phyloP scores from a whole-genome alignment of 2,888 invertebrate genomes.

The Lochmaea crataegi region DNA sequence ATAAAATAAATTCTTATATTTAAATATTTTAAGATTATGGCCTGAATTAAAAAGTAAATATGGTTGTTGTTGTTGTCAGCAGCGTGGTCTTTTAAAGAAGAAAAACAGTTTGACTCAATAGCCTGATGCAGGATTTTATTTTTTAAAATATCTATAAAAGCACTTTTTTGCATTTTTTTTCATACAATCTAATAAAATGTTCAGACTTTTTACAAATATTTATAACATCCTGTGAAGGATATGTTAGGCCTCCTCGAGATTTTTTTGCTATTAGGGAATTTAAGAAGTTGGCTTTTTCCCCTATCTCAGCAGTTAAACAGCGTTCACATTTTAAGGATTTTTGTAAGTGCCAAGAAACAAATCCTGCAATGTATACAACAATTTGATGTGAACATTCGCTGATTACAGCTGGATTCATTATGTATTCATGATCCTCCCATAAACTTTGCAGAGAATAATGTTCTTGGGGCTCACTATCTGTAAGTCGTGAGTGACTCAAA shows the following conservation, averaged over 20 bases:
- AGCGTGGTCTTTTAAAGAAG: background rate
- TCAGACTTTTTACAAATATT: background rate
- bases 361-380: background rate
- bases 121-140: background rate
- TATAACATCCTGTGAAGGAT: background rate
- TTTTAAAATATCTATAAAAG: background rate
- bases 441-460: slow-evolving; percentile 4
- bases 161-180: background rate
- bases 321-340: background rate
- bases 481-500: background rate
- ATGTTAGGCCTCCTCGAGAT: background rate
- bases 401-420: slow-evolving; percentile 9
- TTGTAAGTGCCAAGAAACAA: background rate
- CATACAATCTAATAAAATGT: background rate
- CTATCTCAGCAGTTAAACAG: background rate
- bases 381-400: slow-evolving; percentile 1
- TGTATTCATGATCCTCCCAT: slow-evolving; percentile 14
- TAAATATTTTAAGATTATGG: background rate
- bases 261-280: background rate
- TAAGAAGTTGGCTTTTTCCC: background rate
- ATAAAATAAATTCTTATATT: background rate
- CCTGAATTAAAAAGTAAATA: background rate
- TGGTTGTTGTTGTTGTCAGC: background rate
- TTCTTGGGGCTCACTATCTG: slow-evolving; percentile 8
- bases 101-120: background rate